Base-by-base conservation (phyloP, 30 jellyfish, hydroid and myxozoan species). In the Cassiopea xamachana region DNA sequence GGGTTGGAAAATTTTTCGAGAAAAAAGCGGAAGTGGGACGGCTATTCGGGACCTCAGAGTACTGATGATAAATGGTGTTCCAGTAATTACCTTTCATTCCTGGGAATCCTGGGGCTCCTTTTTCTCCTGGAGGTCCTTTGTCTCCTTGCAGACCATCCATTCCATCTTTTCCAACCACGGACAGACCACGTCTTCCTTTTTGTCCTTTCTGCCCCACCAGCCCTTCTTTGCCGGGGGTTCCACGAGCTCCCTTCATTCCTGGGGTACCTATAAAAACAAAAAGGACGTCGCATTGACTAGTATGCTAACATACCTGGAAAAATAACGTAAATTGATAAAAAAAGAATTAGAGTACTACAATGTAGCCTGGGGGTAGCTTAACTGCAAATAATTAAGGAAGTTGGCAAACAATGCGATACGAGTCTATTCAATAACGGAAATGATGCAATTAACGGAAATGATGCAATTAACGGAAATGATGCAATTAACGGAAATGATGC, bases 121-220 rank as follows among this genome's bases (percentile, higher is more conserved):
- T 77, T 1, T 1, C 73, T 75, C 99, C 99, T 9, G 99, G 97
- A 12, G 97, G 95, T 64, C 99, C 99, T 47, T 89, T 91, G 8
- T 97, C 98, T 4, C 99, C 99, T 1, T 98, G 92, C 62, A 87
- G 97, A 14, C 99, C 99, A 95, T 95, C 99, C 97, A 90, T 91
- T 17, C 99, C 99, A 69, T 92, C 76, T 55, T 50, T 61, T 62
- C 99, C 99, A 6, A 13, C 50, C 50, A 77, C 18, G 60, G 95
- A 59, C 27, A 83, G 18, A 71, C 99, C 99, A 18, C 89, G 92
- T 51, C 95, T 82, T 75, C 99, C 99, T n/a, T 69, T 80, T 6
- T 55, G 75, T 73, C 99, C 99, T 81, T 82, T 91, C 27, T 74
- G 80, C 14, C 99, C 99, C 1, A 46, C 19, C 13, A 80, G 81